Evolutionary conservation across 37 sponge, comb jelly and placozoan species (phyloP).

Genomic region (Ephydatia muelleri): DNA sequence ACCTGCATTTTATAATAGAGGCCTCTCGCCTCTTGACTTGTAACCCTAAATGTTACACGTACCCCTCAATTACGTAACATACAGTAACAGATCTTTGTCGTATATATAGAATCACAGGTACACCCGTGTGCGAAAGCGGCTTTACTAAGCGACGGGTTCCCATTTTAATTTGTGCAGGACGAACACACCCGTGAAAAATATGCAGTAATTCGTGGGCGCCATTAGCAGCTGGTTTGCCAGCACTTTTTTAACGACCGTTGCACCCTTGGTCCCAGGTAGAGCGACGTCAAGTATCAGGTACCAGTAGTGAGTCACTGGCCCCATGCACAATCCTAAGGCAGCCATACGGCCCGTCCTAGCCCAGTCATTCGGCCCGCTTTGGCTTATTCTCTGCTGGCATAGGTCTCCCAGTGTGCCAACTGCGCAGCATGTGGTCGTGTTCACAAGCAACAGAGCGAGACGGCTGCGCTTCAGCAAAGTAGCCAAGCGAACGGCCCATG

Average conservation of each 20-base stretch:
- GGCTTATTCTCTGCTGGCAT: conserved; percentile 42
- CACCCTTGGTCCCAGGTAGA: conserved; percentile 2
- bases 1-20: too few relatives aligned
- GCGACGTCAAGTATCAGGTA: conserved; percentile 29
- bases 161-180: neutral
- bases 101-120: too few relatives aligned
- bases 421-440: conserved; percentile 27
- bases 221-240: conserved; percentile 26
- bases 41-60: too few relatives aligned
- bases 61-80: too few relatives aligned
- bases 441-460: conserved; percentile 24
- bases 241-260: conserved; percentile 40
- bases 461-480: neutral
- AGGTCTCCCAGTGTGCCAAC: conserved; percentile 46
- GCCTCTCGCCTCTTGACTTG: too few relatives aligned
- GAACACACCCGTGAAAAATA: conserved; percentile 52
- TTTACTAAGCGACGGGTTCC: too few relatives aligned
- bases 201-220: conserved; percentile 36
- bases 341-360: conserved; percentile 48
- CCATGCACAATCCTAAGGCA: conserved; percentile 24
- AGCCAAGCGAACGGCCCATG: neutral
- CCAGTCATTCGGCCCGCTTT: conserved; percentile 29
- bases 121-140: too few relatives aligned
- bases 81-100: too few relatives aligned
- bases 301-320: conserved; percentile 55